Evolutionary conservation across 2,113 vertebrate species (phyloP).

Genomic region (Mustelus asterias): DNA sequence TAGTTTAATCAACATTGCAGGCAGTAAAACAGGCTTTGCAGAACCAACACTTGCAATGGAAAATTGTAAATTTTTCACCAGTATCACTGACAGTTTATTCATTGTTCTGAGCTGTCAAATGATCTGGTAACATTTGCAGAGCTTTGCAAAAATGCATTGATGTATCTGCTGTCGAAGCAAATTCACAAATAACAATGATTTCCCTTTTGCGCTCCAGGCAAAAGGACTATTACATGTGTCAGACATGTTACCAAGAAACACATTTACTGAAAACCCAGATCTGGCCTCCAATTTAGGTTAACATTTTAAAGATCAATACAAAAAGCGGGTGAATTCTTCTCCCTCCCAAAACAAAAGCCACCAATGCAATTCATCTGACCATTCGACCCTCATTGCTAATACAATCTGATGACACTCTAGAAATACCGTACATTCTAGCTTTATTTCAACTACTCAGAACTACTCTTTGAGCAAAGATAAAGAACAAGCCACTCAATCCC

Average conservation of each 20-base stretch:
- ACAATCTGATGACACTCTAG: not conserved
- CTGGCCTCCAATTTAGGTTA: not conserved
- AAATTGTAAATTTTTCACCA: not conserved
- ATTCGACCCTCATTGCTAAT: not conserved
- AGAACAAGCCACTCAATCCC: not conserved
- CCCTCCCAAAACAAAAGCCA: not conserved
- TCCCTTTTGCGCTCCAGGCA: not conserved
- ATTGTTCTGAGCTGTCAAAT: not conserved
- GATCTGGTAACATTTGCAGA: not conserved
- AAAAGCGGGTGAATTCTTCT: not conserved
- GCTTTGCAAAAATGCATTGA: not conserved
- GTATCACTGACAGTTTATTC: not conserved
- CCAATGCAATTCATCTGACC: not conserved
- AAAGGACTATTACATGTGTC: not conserved
- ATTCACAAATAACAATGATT: not conserved
- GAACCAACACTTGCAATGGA: not conserved
- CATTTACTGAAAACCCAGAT: not conserved
- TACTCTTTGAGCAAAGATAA: not conserved
- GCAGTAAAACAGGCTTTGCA: not conserved
- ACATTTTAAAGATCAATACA: not conserved
- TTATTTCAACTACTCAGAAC: not conserved
- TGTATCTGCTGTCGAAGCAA: not conserved
- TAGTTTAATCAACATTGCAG: not conserved
- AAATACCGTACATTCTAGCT: not conserved
- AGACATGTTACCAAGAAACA: not conserved